Conservation (phyloP, 2,113 vertebrate genomes). For the Lathamus discolor region DNA sequence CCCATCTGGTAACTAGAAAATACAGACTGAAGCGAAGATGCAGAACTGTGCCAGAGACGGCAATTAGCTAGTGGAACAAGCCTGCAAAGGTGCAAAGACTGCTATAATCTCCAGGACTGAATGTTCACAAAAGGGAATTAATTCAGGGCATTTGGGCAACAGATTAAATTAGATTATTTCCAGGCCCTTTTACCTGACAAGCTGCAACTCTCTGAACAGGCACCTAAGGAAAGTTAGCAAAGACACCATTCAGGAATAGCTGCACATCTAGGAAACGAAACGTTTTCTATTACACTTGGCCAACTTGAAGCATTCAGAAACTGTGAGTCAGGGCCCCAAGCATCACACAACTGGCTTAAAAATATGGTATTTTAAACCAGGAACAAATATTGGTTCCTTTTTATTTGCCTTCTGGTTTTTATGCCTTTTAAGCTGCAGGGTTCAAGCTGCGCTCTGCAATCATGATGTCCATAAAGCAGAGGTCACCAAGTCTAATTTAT, state of each 20-base stretch:
- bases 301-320: constrained; percentile 17
- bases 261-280: constrained; percentile 42
- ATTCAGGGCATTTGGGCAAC: not conserved
- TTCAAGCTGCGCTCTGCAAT: not conserved
- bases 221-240: not conserved
- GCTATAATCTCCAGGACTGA: not conserved
- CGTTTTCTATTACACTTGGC: not conserved
- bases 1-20: constrained; percentile 8
- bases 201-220: not conserved
- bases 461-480: not conserved
- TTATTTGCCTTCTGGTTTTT: not conserved
- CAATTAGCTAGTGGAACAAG: constrained; percentile 47
- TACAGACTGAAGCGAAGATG: not conserved
- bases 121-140: not conserved
- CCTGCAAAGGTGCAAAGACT: not conserved
- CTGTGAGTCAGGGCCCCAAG: not conserved
- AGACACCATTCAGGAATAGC: not conserved
- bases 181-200: not conserved
- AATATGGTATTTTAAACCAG: not conserved
- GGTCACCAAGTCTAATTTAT: not conserved
- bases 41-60: not conserved
- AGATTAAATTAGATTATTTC: not conserved
- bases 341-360: not conserved
- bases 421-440: not conserved
- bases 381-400: not conserved